Base-by-base conservation (phyloP, 2,888 invertebrate genomes). In the Mimas tiliae region DNA sequence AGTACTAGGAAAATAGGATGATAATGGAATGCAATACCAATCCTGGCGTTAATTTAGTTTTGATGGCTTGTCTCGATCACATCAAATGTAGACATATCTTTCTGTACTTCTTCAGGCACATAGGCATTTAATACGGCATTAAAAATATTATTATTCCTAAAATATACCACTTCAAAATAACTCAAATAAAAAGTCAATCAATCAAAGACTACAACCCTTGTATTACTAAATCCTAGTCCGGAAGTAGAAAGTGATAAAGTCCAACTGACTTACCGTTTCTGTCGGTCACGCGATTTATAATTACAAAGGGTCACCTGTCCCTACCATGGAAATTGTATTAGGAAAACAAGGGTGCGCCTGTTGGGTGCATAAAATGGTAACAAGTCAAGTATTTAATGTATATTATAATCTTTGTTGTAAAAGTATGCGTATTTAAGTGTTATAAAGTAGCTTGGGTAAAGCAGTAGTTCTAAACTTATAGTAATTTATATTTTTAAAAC, bases 171-270 rank as follows among this genome's bases (percentile, higher is more conserved):
- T 7, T 38, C 8, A 38, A 7, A 9, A 14, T 14, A 19, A n/a
- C 1, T n/a, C 8, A 16, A 48, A 16, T 2, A 47, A 62, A 62
- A 45, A 45, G 48, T 67, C 64, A 67, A 69, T 55, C 68, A 66
- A 66, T 63, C 65, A 66, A 69, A 68, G 68, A 64, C 64, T 62
- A 62, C 62, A 63, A 68, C 66, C 67, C 68, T 51, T 68, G 64
- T 21, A 69, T 70, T 78, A 75, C 79, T 75, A 79, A 78, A 79
- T 79, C 81, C 85, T 83, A 79, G 74, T 67, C 85, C 86, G 93
- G 91, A 93, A 90, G 83, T 91, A 73, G 89, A 86, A 89, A 90
- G 91, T 90, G 93, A 91, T 93, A 92, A 86, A 90, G 89, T 88
- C 90, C 90, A 90, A 90, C 89, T 89, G 91, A 89, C 89, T 89